Percentiles rank a stretch among this genome's conserved stretches.
Evolutionary conservation across 2,888 invertebrate genomes (phyloP).

Genomic region (Stenolophus ochropezus): DNA sequence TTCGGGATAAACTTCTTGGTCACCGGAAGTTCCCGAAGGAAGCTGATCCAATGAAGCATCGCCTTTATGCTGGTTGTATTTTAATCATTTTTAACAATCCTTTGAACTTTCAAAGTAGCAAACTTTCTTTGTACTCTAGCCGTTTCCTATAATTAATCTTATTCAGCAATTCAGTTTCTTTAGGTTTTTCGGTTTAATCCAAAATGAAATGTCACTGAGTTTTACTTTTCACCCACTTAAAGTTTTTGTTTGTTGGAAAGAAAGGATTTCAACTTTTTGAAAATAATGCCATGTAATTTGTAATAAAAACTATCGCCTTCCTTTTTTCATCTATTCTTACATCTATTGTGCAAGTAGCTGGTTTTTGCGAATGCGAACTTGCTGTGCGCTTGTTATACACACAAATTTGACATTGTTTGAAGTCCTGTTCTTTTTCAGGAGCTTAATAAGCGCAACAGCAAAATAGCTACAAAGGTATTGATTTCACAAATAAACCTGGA

Average conservation of each 20-base stretch:
- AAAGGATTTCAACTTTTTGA: conserved; percentile 7
- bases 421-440: too few relatives aligned
- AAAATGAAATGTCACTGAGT: conserved; percentile 54
- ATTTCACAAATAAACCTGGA: background rate
- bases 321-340: background rate
- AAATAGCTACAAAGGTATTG: background rate
- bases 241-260: background rate
- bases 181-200: conserved; percentile 40
- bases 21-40: background rate
- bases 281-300: background rate
- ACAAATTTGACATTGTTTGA: background rate
- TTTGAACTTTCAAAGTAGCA: conserved; percentile 52
- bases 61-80: conserved; percentile 51
- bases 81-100: conserved; percentile 57
- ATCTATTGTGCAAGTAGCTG: background rate
- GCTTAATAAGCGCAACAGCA: background rate
- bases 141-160: conserved; percentile 56
- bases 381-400: background rate
- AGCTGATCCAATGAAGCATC: conserved; percentile 46
- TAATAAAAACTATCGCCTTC: background rate
- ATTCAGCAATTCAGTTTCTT: conserved; percentile 53
- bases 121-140: conserved; percentile 53
- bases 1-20: conserved; percentile 6
- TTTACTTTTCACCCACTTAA: conserved; percentile 40
- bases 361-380: background rate